These are phyloP conservation scores for Siniperca undulata DNA, from an alignment of 2,797 vertebrate genomes.

Conservation along the genomic window DNA sequence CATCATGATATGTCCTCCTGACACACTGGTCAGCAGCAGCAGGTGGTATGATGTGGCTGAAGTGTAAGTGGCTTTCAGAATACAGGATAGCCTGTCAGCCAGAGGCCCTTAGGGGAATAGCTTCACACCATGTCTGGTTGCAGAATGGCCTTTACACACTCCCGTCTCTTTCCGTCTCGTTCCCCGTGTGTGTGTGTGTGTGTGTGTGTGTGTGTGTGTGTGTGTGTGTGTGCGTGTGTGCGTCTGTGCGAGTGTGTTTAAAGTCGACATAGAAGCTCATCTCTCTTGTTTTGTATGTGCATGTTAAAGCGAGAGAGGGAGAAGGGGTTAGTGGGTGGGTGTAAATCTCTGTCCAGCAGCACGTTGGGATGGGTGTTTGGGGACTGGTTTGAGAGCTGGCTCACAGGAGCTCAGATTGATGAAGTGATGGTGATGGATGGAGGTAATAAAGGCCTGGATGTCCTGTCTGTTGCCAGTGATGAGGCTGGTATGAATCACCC, in stretches of 20 bases:
- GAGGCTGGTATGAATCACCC: slow-evolving; percentile 87
- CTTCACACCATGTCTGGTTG: slow-evolving; percentile 73
- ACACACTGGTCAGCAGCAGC: slow-evolving; percentile 79
- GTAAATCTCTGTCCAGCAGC: slow-evolving; percentile 83
- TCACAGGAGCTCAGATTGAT: slow-evolving; percentile 82
- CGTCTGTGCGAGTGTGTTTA: slow-evolving; percentile 21
- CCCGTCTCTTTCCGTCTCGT: slow-evolving; percentile 47
- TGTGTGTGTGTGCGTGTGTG: slow-evolving; percentile 40
- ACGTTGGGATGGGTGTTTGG: slow-evolving; percentile 81
- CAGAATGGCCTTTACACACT: slow-evolving; percentile 78
- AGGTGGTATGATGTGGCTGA: slow-evolving; percentile 80
- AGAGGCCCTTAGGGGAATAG: slow-evolving; percentile 70
- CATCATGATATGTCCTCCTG: slow-evolving; percentile 72
- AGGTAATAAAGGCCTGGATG: slow-evolving; percentile 88
- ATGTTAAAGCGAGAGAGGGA: slow-evolving; percentile 58
- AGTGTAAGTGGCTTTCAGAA: slow-evolving; percentile 83
- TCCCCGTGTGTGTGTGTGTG: slow-evolving; percentile 33
- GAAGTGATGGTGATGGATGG: slow-evolving; percentile 88
- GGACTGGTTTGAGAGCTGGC: slow-evolving; percentile 81
- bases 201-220: slow-evolving; percentile 29
- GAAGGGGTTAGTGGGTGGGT: slow-evolving; percentile 73
- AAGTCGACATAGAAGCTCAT: slow-evolving; percentile 63
- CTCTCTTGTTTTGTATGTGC: slow-evolving; percentile 56
- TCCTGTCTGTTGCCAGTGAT: slow-evolving; percentile 85
- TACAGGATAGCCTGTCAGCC: slow-evolving; percentile 83